Conservation (phyloP, 2,888 invertebrate genomes). For the Apamea crenata region DNA sequence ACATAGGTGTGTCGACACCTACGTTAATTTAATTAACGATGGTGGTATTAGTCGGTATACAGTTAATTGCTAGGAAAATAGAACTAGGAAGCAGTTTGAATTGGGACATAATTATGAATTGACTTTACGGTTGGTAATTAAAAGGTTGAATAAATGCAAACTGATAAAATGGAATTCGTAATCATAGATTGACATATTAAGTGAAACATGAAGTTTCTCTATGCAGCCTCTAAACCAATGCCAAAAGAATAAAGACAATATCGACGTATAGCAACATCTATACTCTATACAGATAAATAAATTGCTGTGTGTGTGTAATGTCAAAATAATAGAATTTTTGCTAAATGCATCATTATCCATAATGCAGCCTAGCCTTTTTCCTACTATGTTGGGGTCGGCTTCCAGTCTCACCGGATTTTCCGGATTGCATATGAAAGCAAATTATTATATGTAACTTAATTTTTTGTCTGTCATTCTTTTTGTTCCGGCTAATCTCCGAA, state of each 20-base stretch:
- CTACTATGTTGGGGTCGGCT: no score
- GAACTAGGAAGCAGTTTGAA: slow-evolving; percentile 31
- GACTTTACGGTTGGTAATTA: not conserved
- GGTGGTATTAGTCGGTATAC: slow-evolving; percentile 8
- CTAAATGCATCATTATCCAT: no score
- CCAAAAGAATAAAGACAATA: not conserved
- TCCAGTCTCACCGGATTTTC: no score
- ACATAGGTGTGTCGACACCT: slow-evolving; percentile 18
- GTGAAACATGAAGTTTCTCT: not conserved
- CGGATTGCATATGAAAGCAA: not conserved
- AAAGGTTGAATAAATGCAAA: not conserved
- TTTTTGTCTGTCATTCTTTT: not conserved
- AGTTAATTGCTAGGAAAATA: slow-evolving; percentile 28
- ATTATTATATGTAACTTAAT: not conserved
- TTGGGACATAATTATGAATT: not conserved
- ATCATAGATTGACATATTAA: not conserved
- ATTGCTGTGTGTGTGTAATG: not conserved
- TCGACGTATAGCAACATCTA: no score
- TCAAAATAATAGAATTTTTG: not conserved
- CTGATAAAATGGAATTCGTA: not conserved
- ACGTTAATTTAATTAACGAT: slow-evolving; percentile 32
- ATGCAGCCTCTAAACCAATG: not conserved
- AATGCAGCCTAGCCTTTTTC: no score
- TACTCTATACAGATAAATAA: not conserved
- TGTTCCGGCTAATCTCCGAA: not conserved